Evolutionary conservation across 2,888 invertebrate species (phyloP).

Genomic region (Smittia sp.): DNA sequence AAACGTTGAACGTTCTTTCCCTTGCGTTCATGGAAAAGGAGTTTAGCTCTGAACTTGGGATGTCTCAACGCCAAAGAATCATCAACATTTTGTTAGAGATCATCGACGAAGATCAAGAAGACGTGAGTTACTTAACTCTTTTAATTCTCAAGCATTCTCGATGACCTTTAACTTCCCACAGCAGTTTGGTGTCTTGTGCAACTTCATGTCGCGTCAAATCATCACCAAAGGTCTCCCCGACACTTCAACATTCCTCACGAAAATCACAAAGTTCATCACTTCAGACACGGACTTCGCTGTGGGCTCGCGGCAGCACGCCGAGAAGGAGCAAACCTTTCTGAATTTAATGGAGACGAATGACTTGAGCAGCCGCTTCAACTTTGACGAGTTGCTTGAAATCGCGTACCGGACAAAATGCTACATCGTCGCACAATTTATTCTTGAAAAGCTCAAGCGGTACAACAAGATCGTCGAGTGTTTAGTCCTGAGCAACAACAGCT

Average conservation of each 20-base stretch:
- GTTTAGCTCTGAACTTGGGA: slow-evolving; percentile 69
- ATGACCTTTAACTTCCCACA: slow-evolving; percentile 49
- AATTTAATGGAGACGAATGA: slow-evolving; percentile 65
- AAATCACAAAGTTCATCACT: slow-evolving; percentile 61
- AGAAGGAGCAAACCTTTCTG: slow-evolving; percentile 70
- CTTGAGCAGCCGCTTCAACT: slow-evolving; percentile 58
- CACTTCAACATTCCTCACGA: slow-evolving; percentile 57
- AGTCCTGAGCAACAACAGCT: slow-evolving; percentile 61
- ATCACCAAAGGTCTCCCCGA: slow-evolving; percentile 54
- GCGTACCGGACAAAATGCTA: slow-evolving; percentile 68
- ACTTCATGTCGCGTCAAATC: slow-evolving; percentile 65
- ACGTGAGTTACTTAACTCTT: slow-evolving; percentile 55
- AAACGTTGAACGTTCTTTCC: slow-evolving; percentile 80
- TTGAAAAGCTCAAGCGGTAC: slow-evolving; percentile 62
- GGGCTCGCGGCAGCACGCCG: slow-evolving; percentile 58
- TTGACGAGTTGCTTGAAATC: slow-evolving; percentile 59
- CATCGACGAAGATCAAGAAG: slow-evolving; percentile 63
- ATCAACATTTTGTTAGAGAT: slow-evolving; percentile 75
- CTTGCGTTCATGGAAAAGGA: slow-evolving; percentile 80
- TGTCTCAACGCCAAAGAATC: slow-evolving; percentile 69
- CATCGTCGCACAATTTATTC: slow-evolving; percentile 67
- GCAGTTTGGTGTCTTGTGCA: slow-evolving; percentile 61
- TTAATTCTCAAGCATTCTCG: slow-evolving; percentile 18
- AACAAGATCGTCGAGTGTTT: slow-evolving; percentile 67
- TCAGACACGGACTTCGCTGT: not conserved